Conservation (phyloP, 2,888 invertebrate species). For the Melanchra persicariae region DNA sequence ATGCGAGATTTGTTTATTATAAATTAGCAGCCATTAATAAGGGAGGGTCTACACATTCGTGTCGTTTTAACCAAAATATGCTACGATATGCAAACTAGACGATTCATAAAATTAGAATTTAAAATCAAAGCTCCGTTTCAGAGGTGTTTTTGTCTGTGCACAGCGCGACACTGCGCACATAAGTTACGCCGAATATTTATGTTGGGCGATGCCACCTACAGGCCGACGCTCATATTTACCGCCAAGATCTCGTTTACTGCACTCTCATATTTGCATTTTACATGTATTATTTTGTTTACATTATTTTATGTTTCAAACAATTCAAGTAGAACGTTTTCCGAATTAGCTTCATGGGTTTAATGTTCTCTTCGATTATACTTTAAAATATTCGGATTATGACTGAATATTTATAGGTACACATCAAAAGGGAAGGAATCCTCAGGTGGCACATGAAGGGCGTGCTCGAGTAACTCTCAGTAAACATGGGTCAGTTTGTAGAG, state of each 20-base stretch:
- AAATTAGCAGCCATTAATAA: conserved; percentile 61
- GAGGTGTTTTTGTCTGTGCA: conserved; percentile 85
- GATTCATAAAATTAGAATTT: conserved; percentile 89
- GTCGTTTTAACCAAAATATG: conserved; percentile 73
- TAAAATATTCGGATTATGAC: conserved; percentile 33
- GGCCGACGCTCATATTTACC: conserved; percentile 81
- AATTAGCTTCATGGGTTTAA: conserved; percentile 23
- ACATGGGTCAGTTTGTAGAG: conserved; percentile 28
- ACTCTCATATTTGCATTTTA: conserved; percentile 79
- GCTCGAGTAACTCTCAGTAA: not conserved
- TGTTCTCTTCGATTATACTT: conserved; percentile 20
- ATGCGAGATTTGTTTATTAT: conserved; percentile 52
- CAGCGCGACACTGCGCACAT: conserved; percentile 79
- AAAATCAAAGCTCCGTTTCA: conserved; percentile 86
- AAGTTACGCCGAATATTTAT: conserved; percentile 86
- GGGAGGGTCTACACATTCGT: conserved; percentile 47
- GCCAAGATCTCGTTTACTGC: conserved; percentile 81
- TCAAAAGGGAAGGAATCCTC: conserved; percentile 24
- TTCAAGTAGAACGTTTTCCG: conserved; percentile 28
- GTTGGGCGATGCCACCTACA: conserved; percentile 82
- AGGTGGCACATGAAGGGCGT: conserved; percentile 12
- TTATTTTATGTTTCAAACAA: conserved; percentile 41
- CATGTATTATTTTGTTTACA: conserved; percentile 74
- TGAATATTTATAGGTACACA: conserved; percentile 31
- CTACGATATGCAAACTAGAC: conserved; percentile 85